Base-by-base conservation (phyloP, 1,140 invertebrate genomes). In the Bicyclus anynana region DNA sequence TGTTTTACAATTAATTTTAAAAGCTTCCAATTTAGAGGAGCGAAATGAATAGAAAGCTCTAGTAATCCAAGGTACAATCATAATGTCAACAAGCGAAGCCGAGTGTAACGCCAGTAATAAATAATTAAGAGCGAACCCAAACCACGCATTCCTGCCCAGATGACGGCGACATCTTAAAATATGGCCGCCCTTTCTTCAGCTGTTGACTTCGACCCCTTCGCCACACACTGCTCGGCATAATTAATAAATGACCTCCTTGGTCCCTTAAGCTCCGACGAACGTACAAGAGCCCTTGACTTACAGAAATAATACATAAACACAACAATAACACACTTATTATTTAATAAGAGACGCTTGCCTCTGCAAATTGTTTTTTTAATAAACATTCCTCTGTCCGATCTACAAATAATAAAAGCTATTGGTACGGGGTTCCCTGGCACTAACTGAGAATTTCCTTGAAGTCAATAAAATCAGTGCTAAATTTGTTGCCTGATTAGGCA, bases 91-190 rank as follows among this genome's bases (percentile, higher is more conserved):
- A 59, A 49, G 53, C 37, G 44, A 48, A 53, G 50, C 38, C 33
- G 53, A 17, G 44, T 56, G 48, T 54, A 56, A 49, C 35, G 35
- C 47, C 40, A 67, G 72, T 71, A 68, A 79, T 82, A 84, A 85
- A 85, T 84, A 74, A 75, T 72, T 69, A 71, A 62, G 67, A 59
- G 67, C 61, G 67, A 66, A 67, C 64, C 64, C 59, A 66, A 68
- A 72, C 68, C 69, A 74, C 70, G 71, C 80, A 84, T 82, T 82
- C 80, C 76, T 77, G 52, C 61, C 77, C 77, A 84, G 79, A 80
- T 82, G 84, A 80, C 74, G 80, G 54, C 71, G 76, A 80, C 80
- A 69, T 87, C 82, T 85, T 87, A 87, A 84, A 84, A 84, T 83
- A 84, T 80, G 65, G 82, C 72, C 65, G 62, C 79, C 84, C 84